These are phyloP conservation scores for Rhabdornis inornatus DNA, from an alignment of 2,113 vertebrate species.

Conservation along the genomic window DNA sequence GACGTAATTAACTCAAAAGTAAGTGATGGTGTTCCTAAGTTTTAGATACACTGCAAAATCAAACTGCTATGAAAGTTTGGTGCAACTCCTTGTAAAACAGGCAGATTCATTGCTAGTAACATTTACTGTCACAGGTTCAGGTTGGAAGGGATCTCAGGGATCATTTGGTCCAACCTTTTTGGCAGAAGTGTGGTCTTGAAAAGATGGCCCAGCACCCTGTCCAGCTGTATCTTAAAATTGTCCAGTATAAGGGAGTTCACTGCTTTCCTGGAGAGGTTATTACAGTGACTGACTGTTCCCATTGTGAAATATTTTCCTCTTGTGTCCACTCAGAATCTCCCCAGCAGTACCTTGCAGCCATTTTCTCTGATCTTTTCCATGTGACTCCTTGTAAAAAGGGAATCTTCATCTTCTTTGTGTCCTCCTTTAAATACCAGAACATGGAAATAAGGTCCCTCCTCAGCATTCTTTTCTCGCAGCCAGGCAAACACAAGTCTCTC, in stretches of 20 bases:
- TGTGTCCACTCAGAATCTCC: background rate
- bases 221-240: background rate
- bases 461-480: background rate
- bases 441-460: background rate
- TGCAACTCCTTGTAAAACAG: background rate
- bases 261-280: background rate
- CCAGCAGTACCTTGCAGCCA: background rate
- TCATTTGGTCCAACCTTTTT: background rate
- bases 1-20: background rate
- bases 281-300: background rate
- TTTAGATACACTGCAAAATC: background rate
- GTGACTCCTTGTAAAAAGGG: background rate
- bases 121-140: background rate
- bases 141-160: background rate
- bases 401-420: background rate
- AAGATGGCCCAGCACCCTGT: background rate
- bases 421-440: background rate
- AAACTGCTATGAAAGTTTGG: background rate
- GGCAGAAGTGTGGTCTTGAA: background rate
- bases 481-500: background rate
- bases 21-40: background rate
- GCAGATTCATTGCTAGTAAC: background rate
- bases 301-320: background rate
- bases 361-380: fast-evolving
- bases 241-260: background rate